Base-by-base conservation (phyloP, 2,888 invertebrate species). In the Ptychoptera albimana region DNA sequence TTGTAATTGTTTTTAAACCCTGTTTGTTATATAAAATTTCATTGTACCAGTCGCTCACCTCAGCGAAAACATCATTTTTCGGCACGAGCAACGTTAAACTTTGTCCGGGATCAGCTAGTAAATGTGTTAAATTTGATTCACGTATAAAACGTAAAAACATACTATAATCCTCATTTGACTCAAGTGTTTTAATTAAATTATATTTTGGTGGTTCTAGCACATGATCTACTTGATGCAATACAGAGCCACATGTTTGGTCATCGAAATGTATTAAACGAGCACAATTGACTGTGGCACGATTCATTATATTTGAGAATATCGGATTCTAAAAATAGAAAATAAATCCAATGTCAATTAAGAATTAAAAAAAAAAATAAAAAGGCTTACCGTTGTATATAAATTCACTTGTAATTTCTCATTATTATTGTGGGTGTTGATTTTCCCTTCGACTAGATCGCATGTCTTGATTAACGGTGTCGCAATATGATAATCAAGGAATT, bases 241-340 rank as follows among this genome's bases (percentile, higher is more conserved):
- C 69, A 1, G 77, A 77, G 45, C 78, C 78, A 53, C 82, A 82
- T 31, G 77, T 74, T 54, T 74, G 71, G 48, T 75, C 70, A 51
- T 78, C 77, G 45, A 72, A 69, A 50, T 70, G 70, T 1, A 72
- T 64, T 10, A 82, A 56, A 8, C 73, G 66, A 1, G 77, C 78
- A 57, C 82, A 82, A 56, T 82, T 79, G 0, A 76, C 74, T 1
- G 80, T 79, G 2, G 75, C 72, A 42, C 74, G 66, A 50, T 74
- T 71, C 55, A 72, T 69, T 2, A 72, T 63, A 49, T 72, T 71
- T 16, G 68, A 64, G 53, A 75, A 72, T 32, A 74, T 56, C 2
- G 73, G 70, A 48, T 73, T 62, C 67, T 68, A 50, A 41, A 63
- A 59, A 14, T 39, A 42, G 43, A 16, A 43, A 43, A 45, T 12